Evolutionary conservation across 2,888 invertebrate species (phyloP), one percentile per base, ranked within the genome.

Genomic region (Chrysotoxum bicinctum): DNA sequence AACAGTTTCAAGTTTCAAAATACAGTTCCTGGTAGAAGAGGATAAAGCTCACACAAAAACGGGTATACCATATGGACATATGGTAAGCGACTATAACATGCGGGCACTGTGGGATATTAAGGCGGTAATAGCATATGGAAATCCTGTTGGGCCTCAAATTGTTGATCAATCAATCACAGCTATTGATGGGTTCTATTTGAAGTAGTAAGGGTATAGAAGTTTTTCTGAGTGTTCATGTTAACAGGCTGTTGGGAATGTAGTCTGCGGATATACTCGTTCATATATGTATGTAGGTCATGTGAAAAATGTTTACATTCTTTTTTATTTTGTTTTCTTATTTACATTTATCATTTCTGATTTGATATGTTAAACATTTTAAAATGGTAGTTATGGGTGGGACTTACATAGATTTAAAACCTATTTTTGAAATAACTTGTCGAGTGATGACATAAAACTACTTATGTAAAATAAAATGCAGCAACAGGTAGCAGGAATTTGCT

Each of bases 111-210:
- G 26, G 23, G 30, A 23, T 23, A 35, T n/a, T 26, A 23, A n/a
- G 40, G 23, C 21, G 9, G n/a, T 8, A 37, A 60, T 16, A 35
- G 56, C 19, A 45, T 60, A 68, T 76, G 68, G 50, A 50, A 60
- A 40, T 60, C 21, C 10, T 76, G 7, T 45, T 32, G 30, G 21
- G 21, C 40, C 48, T 35, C 30, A 76, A 60, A 68, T 69, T 76
- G 58, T 48, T 12, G 50, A 8, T 69, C 40, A 77, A 69, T 77
- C 69, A 77, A 69, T 77, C 69, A 58, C 12, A 19, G 37, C 30
- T n/a, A 35, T 50, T 52, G 62, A 45, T 45, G 23, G 23, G 40
- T 37, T 69, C 62, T 52, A 60, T 52, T 52, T 30, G 32, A 16
- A 73, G 26, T n/a, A 52, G 32, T 30, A 26, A 3, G 37, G 3